Conservation (phyloP, 2,113 vertebrate genomes). For the Melanerpes aurifrons region DNA sequence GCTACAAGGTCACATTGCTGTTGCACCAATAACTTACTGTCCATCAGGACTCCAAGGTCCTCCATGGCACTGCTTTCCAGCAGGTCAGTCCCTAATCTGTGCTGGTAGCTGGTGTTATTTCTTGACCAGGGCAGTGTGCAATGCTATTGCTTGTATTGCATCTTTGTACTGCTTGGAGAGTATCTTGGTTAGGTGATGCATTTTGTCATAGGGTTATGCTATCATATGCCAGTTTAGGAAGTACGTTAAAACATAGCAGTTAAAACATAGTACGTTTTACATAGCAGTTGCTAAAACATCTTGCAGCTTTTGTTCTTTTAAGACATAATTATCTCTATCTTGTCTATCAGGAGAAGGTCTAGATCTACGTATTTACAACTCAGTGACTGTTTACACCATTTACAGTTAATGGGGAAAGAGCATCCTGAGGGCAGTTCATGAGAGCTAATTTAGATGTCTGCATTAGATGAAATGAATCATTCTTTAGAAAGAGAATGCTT, state of each 20-base stretch:
- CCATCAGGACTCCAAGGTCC: too few species aligned
- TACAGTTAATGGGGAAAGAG: conserved; percentile 4
- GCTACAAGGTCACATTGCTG: too few species aligned
- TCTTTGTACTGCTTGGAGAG: background rate
- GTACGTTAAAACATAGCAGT: background rate
- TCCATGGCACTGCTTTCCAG: too few species aligned
- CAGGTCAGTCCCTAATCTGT: too few species aligned
- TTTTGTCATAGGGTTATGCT: background rate
- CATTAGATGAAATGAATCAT: background rate
- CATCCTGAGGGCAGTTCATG: background rate
- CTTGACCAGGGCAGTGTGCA: background rate
- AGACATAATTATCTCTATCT: background rate
- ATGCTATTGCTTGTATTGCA: background rate
- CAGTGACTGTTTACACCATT: background rate
- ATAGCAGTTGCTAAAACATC: background rate
- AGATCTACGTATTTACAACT: background rate
- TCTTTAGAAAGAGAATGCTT: conserved; percentile 6
- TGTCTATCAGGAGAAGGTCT: background rate
- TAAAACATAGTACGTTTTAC: too few species aligned
- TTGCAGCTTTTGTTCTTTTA: background rate
- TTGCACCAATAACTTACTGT: too few species aligned
- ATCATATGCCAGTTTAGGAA: background rate
- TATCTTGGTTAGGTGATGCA: background rate
- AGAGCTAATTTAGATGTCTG: background rate
- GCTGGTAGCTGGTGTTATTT: too few species aligned